phyloP scores from a whole-genome alignment of 2,888 invertebrate species.

The Andrena bucephala region DNA sequence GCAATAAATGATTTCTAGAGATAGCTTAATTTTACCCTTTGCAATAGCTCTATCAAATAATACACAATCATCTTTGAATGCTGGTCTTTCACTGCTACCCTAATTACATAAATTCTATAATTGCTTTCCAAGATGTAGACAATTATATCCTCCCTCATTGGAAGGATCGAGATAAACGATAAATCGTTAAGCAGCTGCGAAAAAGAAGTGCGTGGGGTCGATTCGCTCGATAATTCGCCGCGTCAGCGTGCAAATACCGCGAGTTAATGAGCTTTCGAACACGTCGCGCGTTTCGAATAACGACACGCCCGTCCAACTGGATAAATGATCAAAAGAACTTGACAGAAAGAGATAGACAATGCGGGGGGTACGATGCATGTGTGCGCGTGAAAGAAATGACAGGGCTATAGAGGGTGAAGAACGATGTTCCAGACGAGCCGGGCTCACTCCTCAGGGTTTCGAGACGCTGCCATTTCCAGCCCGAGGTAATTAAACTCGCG shows the following conservation, averaged over 20 bases:
- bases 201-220: background rate
- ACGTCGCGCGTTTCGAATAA: background rate
- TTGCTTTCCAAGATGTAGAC: no score
- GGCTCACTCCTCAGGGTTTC: conserved; percentile 46
- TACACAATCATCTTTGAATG: no score
- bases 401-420: conserved; percentile 59
- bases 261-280: background rate
- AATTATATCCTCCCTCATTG: no score
- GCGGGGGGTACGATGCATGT: conserved; percentile 29
- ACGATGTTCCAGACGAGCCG: conserved; percentile 63
- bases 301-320: conserved; percentile 4
- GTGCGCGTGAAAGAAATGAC: conserved; percentile 45
- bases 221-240: background rate
- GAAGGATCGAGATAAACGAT: no score
- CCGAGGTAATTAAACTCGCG: conserved; percentile 45
- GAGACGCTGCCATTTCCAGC: conserved; percentile 43
- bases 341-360: conserved; percentile 40
- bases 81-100: no score
- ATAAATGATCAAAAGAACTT: conserved; percentile 23
- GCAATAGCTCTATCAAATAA: no score
- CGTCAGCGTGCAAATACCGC: background rate
- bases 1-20: no score
- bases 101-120: no score
- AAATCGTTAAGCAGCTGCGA: no score
- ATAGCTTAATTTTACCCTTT: no score